phyloP scores from a whole-genome alignment of 2,888 invertebrate species.

The Clostera curtula region DNA sequence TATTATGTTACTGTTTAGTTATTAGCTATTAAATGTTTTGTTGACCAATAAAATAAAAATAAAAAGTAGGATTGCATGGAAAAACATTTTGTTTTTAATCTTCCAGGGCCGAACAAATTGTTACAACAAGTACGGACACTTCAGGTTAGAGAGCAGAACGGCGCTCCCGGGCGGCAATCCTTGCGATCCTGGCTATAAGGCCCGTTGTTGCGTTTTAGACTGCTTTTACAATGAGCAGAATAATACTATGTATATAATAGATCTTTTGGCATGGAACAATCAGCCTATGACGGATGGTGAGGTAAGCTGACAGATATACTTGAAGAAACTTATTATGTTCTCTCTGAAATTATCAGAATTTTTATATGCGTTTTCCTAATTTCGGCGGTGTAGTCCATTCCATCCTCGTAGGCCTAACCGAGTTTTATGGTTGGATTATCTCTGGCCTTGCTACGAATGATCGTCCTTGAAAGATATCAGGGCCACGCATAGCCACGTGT shows the following conservation, averaged over 20 bases:
- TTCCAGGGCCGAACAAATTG: slow-evolving; percentile 80
- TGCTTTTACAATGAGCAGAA: slow-evolving; percentile 81
- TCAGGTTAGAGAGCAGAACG: slow-evolving; percentile 74
- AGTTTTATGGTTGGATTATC: too few relatives aligned
- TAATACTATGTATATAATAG: slow-evolving; percentile 84
- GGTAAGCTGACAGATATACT: slow-evolving; percentile 74
- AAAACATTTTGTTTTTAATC: background rate
- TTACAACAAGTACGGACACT: slow-evolving; percentile 79
- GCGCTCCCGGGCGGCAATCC: slow-evolving; percentile 82
- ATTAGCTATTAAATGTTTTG: too few relatives aligned
- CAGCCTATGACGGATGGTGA: slow-evolving; percentile 83
- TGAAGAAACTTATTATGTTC: too few relatives aligned
- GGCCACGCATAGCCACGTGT: too few relatives aligned
- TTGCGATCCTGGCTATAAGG: slow-evolving; percentile 31
- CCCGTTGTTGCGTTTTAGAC: slow-evolving; percentile 82
- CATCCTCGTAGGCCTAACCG: too few relatives aligned
- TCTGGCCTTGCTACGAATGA: too few relatives aligned
- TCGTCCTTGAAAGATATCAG: too few relatives aligned
- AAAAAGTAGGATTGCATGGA: background rate
- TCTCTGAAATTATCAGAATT: too few relatives aligned
- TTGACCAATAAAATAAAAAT: too few relatives aligned
- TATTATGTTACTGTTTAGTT: too few relatives aligned
- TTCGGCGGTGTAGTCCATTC: too few relatives aligned
- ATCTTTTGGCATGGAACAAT: slow-evolving; percentile 87
- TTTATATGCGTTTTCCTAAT: too few relatives aligned